phyloP scores from a whole-genome alignment of 2,888 invertebrate genomes.

The Agrotis segetum region DNA sequence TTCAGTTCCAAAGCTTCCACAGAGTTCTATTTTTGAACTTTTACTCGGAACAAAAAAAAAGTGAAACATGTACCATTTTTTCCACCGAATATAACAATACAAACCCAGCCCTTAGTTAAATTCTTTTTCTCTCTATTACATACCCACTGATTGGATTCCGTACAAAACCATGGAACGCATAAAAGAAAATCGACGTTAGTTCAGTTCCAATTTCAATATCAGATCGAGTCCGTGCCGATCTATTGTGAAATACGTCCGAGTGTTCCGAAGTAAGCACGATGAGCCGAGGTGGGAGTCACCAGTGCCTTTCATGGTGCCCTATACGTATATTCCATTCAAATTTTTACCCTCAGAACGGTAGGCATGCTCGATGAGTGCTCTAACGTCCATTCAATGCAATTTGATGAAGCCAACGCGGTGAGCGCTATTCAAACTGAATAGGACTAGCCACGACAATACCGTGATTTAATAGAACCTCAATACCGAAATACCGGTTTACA shows the following conservation, averaged over 20 bases:
- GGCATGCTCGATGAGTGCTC: conserved; percentile 86
- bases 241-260: conserved; percentile 84
- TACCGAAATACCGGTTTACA: conserved; percentile 75
- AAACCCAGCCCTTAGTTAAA: conserved; percentile 16
- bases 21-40: too few species aligned
- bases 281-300: conserved; percentile 69
- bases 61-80: too few species aligned
- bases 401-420: conserved; percentile 87
- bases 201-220: conserved; percentile 88
- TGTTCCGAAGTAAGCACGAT: conserved; percentile 84
- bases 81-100: conserved; percentile 24
- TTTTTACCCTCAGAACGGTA: conserved; percentile 86
- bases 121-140: conserved; percentile 47
- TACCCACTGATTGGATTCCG: conserved; percentile 63
- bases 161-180: conserved; percentile 63
- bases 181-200: conserved; percentile 75
- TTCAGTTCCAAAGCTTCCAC: too few species aligned
- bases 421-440: conserved; percentile 84
- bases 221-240: conserved; percentile 81
- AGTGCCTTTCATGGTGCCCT: conserved; percentile 71
- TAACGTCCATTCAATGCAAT: conserved; percentile 89
- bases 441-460: conserved; percentile 86
- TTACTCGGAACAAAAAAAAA: not conserved
- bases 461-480: conserved; percentile 84
- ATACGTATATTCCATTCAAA: conserved; percentile 88